A percentile compares a stretch with the other conserved stretches of the same genome.
Conservation (phyloP, 2,113 vertebrate genomes). For the Hiodon alosoides region DNA sequence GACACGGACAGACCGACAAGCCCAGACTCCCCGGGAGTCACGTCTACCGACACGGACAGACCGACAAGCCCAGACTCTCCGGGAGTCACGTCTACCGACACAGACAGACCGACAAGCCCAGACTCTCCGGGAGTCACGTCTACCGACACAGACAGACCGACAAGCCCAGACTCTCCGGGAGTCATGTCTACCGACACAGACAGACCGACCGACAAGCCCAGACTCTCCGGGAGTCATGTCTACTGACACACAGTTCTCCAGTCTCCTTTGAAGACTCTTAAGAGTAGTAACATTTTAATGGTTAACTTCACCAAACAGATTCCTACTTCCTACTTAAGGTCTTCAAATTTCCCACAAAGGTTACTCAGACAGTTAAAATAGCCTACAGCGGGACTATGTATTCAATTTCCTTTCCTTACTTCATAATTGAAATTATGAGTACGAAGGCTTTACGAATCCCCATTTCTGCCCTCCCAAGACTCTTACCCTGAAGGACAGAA, state of each 20-base stretch:
- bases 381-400: constrained; percentile 56
- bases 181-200: too few relatives aligned
- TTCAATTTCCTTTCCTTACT: constrained; percentile 67
- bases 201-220: too few relatives aligned
- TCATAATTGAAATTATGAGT: constrained; percentile 45
- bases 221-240: too few relatives aligned
- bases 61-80: too few relatives aligned
- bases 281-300: constrained; percentile 26
- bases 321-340: background rate
- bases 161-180: too few relatives aligned
- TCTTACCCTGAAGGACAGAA: constrained; percentile 41
- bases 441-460: constrained; percentile 39
- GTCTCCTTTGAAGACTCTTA: background rate
- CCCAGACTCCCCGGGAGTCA: too few relatives aligned
- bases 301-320: constrained; percentile 32
- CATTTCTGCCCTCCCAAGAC: constrained; percentile 3
- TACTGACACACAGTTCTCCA: background rate
- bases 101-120: too few relatives aligned
- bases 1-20: too few relatives aligned
- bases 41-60: too few relatives aligned
- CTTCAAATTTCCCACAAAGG: constrained; percentile 35
- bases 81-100: too few relatives aligned
- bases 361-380: constrained; percentile 53
- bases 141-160: too few relatives aligned
- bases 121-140: too few relatives aligned